Evolutionary conservation across 2,888 invertebrate genomes (phyloP).

Genomic region (Athalia circularis): DNA sequence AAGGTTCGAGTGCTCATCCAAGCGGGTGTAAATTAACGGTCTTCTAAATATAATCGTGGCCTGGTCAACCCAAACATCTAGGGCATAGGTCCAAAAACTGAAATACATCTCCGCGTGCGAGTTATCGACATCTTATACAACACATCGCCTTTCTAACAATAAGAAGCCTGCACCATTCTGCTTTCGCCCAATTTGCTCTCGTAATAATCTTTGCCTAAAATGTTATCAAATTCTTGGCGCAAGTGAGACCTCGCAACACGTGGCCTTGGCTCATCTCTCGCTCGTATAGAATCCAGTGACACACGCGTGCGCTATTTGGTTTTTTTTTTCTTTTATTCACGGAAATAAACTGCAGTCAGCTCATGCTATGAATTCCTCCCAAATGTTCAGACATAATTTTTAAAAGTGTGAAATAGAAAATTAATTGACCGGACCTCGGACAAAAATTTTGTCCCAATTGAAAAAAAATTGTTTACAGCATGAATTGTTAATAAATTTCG

Average conservation of each 20-base stretch:
- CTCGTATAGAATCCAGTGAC: neutral
- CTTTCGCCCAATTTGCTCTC: neutral
- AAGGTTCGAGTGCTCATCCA: conserved; percentile 18
- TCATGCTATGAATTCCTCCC: no score
- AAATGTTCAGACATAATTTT: no score
- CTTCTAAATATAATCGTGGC: conserved; percentile 69
- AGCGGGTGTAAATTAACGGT: conserved; percentile 39
- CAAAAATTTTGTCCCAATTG: no score
- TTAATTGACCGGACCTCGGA: no score
- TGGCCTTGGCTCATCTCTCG: conserved; percentile 2
- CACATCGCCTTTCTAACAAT: neutral
- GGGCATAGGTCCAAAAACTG: conserved; percentile 66
- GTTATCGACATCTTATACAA: neutral
- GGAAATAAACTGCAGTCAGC: neutral
- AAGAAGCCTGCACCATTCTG: neutral
- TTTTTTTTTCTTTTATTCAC: neutral
- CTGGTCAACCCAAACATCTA: conserved; percentile 68
- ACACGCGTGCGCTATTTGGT: neutral
- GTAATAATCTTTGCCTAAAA: neutral
- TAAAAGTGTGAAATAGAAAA: no score
- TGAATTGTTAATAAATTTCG: no score
- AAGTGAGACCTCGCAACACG: neutral
- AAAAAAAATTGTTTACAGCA: no score
- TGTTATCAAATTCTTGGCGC: conserved; percentile 44
- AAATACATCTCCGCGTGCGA: conserved; percentile 55